These are phyloP conservation scores for Suncus etruscus DNA, from an alignment of 2,113 vertebrate species.

Conservation along the genomic window DNA sequence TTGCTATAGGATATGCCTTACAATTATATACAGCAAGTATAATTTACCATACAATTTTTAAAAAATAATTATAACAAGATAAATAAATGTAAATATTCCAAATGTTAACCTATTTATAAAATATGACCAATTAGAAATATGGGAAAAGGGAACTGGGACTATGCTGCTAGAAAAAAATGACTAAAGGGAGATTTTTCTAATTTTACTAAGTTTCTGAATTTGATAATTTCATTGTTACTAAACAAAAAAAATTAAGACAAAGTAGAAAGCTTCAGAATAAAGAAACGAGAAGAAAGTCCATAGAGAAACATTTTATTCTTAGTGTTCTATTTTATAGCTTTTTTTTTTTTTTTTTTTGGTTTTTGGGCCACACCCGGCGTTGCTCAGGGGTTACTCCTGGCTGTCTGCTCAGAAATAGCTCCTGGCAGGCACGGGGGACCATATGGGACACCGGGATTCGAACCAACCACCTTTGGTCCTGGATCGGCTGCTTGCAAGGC, in stretches of 20 bases:
- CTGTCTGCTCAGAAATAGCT: no score
- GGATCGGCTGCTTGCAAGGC: no score
- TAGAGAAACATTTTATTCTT: not conserved
- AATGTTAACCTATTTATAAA: slow-evolving; percentile 77
- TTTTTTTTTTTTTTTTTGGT: no score
- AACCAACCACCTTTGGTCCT: no score
- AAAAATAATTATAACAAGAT: slow-evolving; percentile 57
- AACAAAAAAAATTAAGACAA: slow-evolving; percentile 32
- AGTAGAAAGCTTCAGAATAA: slow-evolving; percentile 2
- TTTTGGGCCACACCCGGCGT: no score
- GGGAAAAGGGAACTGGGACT: slow-evolving; percentile 76
- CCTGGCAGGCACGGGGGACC: no score
- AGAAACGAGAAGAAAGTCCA: not conserved
- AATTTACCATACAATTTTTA: slow-evolving; percentile 58
- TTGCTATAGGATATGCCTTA: slow-evolving; percentile 39
- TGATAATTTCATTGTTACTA: slow-evolving; percentile 47
- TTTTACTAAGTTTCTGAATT: slow-evolving; percentile 69
- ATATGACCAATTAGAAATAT: slow-evolving; percentile 63
- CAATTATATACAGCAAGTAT: slow-evolving; percentile 38
- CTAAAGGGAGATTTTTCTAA: slow-evolving; percentile 80
- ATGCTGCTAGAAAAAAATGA: slow-evolving; percentile 63
- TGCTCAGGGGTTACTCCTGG: no score
- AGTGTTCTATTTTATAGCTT: slow-evolving; percentile 31
- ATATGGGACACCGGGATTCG: no score
- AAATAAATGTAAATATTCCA: slow-evolving; percentile 62